phyloP scores from a whole-genome alignment of 2,888 invertebrate genomes.

The Dimorphilus gyrociliatus region DNA sequence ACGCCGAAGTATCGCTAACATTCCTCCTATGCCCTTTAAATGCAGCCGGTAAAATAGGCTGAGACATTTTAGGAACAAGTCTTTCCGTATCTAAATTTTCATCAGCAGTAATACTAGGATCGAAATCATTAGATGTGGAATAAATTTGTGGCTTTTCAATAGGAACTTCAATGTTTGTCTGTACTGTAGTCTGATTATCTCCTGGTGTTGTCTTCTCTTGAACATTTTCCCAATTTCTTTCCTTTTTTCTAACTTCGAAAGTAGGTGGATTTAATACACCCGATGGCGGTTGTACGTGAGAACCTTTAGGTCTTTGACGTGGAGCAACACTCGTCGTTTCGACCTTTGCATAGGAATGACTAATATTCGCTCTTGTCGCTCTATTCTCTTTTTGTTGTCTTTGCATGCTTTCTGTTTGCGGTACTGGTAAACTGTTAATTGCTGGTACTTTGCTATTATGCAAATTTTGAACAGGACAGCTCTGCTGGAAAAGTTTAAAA shows the following conservation, averaged over 20 bases:
- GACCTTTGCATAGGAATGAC: too few species aligned
- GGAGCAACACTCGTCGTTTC: constrained; percentile 63
- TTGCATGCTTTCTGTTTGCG: constrained; percentile 54
- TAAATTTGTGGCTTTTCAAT: too few species aligned
- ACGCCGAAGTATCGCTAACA: constrained; percentile 66
- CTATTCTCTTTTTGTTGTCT: too few species aligned
- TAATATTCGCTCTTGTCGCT: too few species aligned
- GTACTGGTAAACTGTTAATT: constrained; percentile 49
- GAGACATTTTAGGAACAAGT: too few species aligned
- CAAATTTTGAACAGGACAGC: constrained; percentile 63
- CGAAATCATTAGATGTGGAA: too few species aligned
- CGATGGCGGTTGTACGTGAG: too few species aligned
- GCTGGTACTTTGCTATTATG: constrained; percentile 52
- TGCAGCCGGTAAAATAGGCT: too few species aligned
- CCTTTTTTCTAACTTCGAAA: background rate
- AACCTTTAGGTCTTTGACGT: constrained; percentile 58
- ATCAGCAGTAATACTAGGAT: too few species aligned
- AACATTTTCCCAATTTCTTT: background rate
- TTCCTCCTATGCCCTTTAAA: constrained; percentile 52
- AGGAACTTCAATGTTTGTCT: background rate
- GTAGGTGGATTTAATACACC: background rate
- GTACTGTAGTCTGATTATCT: background rate
- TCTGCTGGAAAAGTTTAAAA: constrained; percentile 52
- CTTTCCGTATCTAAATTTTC: background rate
- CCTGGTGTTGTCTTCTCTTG: background rate